phyloP scores from a whole-genome alignment of 2,888 invertebrate genomes.

The Neuroscelio doddi region DNA sequence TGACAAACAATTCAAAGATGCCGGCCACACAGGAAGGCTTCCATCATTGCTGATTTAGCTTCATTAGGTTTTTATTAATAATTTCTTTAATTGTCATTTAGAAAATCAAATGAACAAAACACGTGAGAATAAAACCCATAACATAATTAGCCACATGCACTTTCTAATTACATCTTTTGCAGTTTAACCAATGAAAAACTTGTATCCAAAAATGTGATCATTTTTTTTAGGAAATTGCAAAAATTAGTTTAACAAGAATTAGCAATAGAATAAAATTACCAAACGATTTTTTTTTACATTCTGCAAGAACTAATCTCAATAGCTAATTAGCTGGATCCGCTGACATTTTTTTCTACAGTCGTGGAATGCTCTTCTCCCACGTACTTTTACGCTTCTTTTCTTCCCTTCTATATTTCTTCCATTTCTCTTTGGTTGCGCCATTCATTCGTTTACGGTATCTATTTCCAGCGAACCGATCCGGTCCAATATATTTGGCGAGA shows the following conservation, averaged over 20 bases:
- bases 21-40: slow-evolving; percentile 70
- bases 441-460: slow-evolving; percentile 8
- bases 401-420: not conserved
- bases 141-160: no score
- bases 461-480: slow-evolving; percentile 5
- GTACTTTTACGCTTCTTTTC: slow-evolving; percentile 6
- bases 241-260: no score
- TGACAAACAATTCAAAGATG: slow-evolving; percentile 60
- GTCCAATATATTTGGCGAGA: slow-evolving; percentile 5
- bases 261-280: no score
- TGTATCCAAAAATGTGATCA: no score
- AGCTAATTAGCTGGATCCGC: not conserved
- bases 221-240: no score
- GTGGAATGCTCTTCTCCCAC: slow-evolving; percentile 10
- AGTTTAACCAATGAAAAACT: no score
- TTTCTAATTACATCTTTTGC: no score
- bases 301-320: slow-evolving; percentile 1
- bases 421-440: slow-evolving; percentile 3
- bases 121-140: no score
- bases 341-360: not conserved
- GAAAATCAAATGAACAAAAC: slow-evolving; percentile 60
- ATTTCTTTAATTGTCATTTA: slow-evolving; percentile 68
- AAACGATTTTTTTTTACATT: no score
- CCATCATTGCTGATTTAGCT: slow-evolving; percentile 66
- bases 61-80: slow-evolving; percentile 67